Evolutionary conservation across 2,888 invertebrate species (phyloP).

Genomic region (Thymelicus sylvestris): DNA sequence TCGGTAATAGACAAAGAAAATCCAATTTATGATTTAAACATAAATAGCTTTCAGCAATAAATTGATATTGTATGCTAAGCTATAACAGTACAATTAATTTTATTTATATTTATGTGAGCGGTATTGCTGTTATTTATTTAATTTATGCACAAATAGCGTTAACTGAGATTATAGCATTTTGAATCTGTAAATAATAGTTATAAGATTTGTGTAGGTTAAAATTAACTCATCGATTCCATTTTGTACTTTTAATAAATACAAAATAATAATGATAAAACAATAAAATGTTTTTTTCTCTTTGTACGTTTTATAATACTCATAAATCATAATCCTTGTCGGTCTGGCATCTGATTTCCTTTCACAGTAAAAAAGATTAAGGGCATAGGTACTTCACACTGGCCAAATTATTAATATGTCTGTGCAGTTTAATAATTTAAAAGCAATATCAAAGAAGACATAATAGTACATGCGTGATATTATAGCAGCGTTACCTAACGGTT

Average conservation of each 20-base stretch:
- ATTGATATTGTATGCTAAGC: slow-evolving; percentile 6
- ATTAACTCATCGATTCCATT: not conserved
- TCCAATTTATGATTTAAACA: not conserved
- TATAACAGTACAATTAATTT: slow-evolving; percentile 12
- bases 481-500: too few relatives aligned
- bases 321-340: too few relatives aligned
- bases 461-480: too few relatives aligned
- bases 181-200: slow-evolving; percentile 23
- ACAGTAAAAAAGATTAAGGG: too few relatives aligned
- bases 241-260: slow-evolving; percentile 25
- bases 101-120: slow-evolving; percentile 5
- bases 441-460: too few relatives aligned
- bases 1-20: not conserved
- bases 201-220: slow-evolving; percentile 10
- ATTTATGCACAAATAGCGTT: slow-evolving; percentile 25
- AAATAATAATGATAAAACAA: not conserved
- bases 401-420: too few relatives aligned
- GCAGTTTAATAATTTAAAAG: too few relatives aligned
- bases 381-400: too few relatives aligned
- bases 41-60: not conserved
- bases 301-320: not conserved
- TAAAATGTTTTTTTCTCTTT: not conserved
- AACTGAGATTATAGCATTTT: slow-evolving; percentile 7
- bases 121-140: slow-evolving; percentile 25
- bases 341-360: too few relatives aligned